Evolutionary conservation across 2,113 vertebrate species (phyloP), one percentile per base, ranked within the genome.

Genomic region (Ursus arctos): DNA sequence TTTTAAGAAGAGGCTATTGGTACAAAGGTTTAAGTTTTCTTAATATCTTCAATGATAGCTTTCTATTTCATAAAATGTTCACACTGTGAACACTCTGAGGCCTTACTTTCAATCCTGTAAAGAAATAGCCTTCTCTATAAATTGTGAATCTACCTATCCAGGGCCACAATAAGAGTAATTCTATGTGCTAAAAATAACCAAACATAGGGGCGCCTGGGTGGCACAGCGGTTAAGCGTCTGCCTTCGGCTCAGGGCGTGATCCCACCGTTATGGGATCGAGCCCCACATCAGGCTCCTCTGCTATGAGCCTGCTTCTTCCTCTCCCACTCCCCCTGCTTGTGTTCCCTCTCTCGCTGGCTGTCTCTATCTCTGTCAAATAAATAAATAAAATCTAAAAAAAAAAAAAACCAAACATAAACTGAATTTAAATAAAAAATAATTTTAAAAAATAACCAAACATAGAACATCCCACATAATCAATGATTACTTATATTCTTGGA

Each of bases 31-130:
- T 77, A 86, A 21, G 55, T 80, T 95, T 96, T 92, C 55, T 81
- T 89, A 92, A 12, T 51, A 72, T 67, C 47, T 83, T 95, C 80
- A 95, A 57, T 22, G 40, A 94, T 33, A 94, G 88, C 9, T 96
- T 92, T 69, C n/a, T 87, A n/a, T 95, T 93, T 93, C 79, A 76
- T 55, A 94, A 91, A 91, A 87, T 80, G 43, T 51, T 74, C 51
- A 95, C 3, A 72, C 33, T 83, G 8, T 83, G 59, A 85, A 72
- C 53, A 69, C 24, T 77, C 47, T 19, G 13, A 82, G 13, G 65
- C 4, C 59, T 89, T 86, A 65, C 4, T 94, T 89, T 93, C 13
- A 85, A 55, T 57, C 92, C 80, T 63, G 55, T 82, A 95, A 80
- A 80, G 13, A 82, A 79, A 91, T 1, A 61, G 40, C 2, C 21